Conservation (phyloP, 2,888 invertebrate genomes). For the Gonocerus acuteangulatus region DNA sequence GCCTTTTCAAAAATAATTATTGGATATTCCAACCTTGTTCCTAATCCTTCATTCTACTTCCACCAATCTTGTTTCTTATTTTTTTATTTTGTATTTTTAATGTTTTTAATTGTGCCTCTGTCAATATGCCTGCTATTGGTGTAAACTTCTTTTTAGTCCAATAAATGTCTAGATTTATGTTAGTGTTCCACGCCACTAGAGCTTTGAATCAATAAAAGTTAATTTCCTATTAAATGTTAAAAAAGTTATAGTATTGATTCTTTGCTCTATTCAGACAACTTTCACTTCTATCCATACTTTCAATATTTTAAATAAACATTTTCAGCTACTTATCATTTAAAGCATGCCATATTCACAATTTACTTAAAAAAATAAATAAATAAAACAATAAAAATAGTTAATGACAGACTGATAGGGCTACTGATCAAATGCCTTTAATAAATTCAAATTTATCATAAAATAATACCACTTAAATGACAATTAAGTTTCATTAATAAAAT, state of each 20-base stretch:
- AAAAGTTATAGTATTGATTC: background rate
- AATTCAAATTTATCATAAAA: too few relatives aligned
- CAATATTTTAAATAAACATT: too few relatives aligned
- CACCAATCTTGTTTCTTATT: background rate
- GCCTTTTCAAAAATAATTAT: background rate
- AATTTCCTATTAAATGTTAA: background rate
- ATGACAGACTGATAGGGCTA: too few relatives aligned
- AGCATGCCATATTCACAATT: too few relatives aligned
- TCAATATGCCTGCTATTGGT: slow-evolving; percentile 27
- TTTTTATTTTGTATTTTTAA: slow-evolving; percentile 3
- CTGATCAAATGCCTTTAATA: too few relatives aligned
- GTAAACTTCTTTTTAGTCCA: slow-evolving; percentile 19
- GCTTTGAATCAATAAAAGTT: slow-evolving; percentile 12
- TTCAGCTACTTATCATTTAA: too few relatives aligned
- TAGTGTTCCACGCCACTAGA: slow-evolving; percentile 1
- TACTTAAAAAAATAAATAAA: too few relatives aligned
- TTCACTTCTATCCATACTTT: background rate
- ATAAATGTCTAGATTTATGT: slow-evolving; percentile 16
- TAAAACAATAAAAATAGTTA: too few relatives aligned
- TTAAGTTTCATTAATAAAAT: too few relatives aligned
- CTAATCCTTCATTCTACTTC: background rate
- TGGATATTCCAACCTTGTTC: background rate
- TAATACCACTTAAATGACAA: too few relatives aligned
- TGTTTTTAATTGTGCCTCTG: slow-evolving; percentile 17
- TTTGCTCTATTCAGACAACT: slow-evolving; percentile 11